Percentiles rank a stretch among this genome's conserved stretches.
phyloP scores from a whole-genome alignment of 2,797 vertebrate genomes.

The Gallinago stenura region DNA sequence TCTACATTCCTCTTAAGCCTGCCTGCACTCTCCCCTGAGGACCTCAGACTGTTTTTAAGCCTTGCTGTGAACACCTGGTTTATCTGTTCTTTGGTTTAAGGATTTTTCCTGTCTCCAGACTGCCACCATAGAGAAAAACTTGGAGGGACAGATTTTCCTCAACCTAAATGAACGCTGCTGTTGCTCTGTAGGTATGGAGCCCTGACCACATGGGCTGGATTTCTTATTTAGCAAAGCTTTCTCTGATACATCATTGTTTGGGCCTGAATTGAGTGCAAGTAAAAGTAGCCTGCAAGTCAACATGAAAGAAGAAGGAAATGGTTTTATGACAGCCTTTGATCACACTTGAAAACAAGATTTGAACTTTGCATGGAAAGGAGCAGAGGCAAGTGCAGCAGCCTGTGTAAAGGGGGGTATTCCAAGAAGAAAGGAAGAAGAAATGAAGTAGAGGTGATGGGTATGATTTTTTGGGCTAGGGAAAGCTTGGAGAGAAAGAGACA shows the following conservation, averaged over 20 bases:
- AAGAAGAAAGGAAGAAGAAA: background rate
- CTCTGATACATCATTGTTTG: background rate
- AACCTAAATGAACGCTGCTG: background rate
- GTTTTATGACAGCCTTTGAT: background rate
- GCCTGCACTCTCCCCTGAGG: background rate
- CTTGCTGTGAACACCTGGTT: background rate
- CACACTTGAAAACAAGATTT: background rate
- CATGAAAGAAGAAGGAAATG: background rate
- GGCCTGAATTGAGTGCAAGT: background rate
- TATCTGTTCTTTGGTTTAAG: background rate
- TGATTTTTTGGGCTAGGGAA: background rate
- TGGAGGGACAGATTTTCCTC: background rate
- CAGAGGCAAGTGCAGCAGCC: background rate
- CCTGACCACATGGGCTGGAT: rapidly evolving
- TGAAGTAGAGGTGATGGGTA: background rate
- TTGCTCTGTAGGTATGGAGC: background rate
- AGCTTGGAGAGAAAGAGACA: background rate
- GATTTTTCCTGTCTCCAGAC: background rate
- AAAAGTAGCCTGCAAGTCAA: background rate
- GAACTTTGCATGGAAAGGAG: background rate
- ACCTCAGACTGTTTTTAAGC: background rate
- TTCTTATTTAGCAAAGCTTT: background rate
- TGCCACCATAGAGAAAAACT: background rate
- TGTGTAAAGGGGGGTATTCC: background rate
- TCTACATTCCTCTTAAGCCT: background rate